Evolutionary conservation across 2,888 invertebrate species (phyloP).

Genomic region (Temnothorax ravouxi): DNA sequence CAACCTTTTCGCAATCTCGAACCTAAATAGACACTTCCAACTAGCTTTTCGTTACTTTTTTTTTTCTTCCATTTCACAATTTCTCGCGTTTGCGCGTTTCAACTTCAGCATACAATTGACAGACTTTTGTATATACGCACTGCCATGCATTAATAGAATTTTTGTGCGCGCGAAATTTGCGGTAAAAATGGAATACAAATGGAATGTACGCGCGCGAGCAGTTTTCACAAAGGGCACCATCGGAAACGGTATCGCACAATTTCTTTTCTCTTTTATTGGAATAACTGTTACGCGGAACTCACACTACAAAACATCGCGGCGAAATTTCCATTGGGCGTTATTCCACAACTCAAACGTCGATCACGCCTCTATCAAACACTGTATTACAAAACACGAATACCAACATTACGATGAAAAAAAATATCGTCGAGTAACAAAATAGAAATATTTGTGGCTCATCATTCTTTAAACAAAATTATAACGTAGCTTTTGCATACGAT

Average conservation of each 20-base stretch:
- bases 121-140: background rate
- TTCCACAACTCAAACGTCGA: conserved; percentile 42
- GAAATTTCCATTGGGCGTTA: conserved; percentile 45
- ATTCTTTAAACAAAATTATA: background rate
- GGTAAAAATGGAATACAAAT: conserved; percentile 47
- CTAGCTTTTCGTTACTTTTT: background rate
- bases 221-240: conserved; percentile 43
- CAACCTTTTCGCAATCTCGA: conserved; percentile 1
- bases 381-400: conserved; percentile 16
- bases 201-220: conserved; percentile 9
- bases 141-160: conserved; percentile 46
- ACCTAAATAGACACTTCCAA: conserved; percentile 12
- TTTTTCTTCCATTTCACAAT: background rate
- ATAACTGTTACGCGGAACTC: conserved; percentile 51
- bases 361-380: conserved; percentile 39
- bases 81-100: background rate
- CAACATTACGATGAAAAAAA: conserved; percentile 1
- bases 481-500: background rate
- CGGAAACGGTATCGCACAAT: conserved; percentile 45
- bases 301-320: conserved; percentile 46
- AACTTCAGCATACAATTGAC: background rate
- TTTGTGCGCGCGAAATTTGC: conserved; percentile 32
- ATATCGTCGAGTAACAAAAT: background rate
- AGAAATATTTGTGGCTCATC: conserved; percentile 7
- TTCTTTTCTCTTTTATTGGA: conserved; percentile 50